Evolutionary conservation across 2,113 vertebrate species (phyloP).

Genomic region (Paradisaea rubra): DNA sequence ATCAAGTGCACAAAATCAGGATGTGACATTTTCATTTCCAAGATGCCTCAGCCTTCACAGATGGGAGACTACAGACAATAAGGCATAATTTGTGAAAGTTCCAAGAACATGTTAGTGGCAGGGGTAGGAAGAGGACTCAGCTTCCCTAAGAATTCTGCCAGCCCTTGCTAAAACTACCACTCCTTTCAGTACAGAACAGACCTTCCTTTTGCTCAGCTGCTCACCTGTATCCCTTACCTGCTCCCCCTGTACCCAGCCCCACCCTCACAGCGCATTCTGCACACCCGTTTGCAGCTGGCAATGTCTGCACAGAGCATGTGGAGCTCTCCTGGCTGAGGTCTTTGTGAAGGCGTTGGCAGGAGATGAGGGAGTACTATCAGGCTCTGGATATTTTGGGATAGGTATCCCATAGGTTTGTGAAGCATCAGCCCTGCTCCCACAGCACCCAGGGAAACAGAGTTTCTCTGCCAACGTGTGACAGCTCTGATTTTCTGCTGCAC

Average conservation of each 20-base stretch:
- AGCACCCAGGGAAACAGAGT: background rate
- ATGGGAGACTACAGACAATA: slow-evolving; percentile 6
- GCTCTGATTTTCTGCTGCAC: background rate
- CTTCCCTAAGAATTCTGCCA: background rate
- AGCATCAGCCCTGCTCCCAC: background rate
- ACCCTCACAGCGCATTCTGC: background rate
- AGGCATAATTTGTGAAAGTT: slow-evolving; percentile 46
- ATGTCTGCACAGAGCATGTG: background rate
- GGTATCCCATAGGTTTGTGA: background rate
- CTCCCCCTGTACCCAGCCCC: rapidly evolving
- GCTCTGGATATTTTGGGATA: background rate
- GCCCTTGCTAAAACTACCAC: background rate
- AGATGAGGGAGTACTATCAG: background rate
- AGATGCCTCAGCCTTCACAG: background rate
- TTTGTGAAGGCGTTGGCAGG: background rate
- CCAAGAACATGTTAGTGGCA: background rate
- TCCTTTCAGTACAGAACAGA: background rate
- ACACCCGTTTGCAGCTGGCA: rapidly evolving
- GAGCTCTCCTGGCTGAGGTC: background rate
- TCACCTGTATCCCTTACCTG: rapidly evolving
- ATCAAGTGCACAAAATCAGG: background rate
- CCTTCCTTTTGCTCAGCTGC: background rate
- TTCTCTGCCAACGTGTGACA: rapidly evolving
- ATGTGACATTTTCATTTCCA: background rate
- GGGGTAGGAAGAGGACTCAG: slow-evolving; percentile 16